These are phyloP conservation scores for Ashinkailepas kermadecensis DNA, from an alignment of 2,888 invertebrate genomes.

Conservation along the genomic window DNA sequence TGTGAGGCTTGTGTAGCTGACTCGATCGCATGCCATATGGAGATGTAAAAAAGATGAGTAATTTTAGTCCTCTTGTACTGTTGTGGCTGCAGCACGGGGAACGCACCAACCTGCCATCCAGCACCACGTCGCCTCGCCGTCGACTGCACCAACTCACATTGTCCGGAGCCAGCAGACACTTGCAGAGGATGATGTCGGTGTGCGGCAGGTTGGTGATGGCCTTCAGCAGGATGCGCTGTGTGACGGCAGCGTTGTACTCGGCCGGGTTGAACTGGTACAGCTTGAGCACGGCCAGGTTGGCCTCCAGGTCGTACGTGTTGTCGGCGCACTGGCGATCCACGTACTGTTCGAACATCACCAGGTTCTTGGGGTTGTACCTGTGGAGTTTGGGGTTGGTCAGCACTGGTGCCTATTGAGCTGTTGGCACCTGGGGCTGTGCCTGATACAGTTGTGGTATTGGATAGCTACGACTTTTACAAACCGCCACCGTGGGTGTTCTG, in stretches of 20 bases:
- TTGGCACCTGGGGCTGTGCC: too few species aligned
- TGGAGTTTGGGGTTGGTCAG: not conserved
- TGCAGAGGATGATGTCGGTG: slow-evolving; percentile 95
- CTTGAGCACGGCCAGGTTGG: slow-evolving; percentile 91
- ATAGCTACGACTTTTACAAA: too few species aligned
- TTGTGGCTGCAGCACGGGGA: too few species aligned
- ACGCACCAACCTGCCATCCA: too few species aligned
- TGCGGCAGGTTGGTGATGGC: slow-evolving; percentile 95
- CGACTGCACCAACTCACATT: slow-evolving; percentile 45
- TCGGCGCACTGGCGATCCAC: slow-evolving; percentile 87
- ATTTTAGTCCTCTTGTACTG: too few species aligned
- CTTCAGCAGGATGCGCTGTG: slow-evolving; percentile 84
- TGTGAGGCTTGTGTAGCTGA: too few species aligned
- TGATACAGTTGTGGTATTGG: too few species aligned
- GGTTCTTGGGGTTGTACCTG: slow-evolving; percentile 91
- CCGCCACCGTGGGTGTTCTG: too few species aligned
- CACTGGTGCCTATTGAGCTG: too few species aligned
- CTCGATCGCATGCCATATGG: too few species aligned
- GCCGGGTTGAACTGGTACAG: slow-evolving; percentile 93
- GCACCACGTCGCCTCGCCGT: too few species aligned
- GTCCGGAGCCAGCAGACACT: slow-evolving; percentile 80
- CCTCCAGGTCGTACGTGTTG: slow-evolving; percentile 93
- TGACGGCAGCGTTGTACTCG: slow-evolving; percentile 72
- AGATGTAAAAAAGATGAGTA: too few species aligned
- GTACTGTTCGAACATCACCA: slow-evolving; percentile 80